These are phyloP conservation scores for Apodemia mormo DNA, from an alignment of 2,888 invertebrate species.

Conservation along the genomic window DNA sequence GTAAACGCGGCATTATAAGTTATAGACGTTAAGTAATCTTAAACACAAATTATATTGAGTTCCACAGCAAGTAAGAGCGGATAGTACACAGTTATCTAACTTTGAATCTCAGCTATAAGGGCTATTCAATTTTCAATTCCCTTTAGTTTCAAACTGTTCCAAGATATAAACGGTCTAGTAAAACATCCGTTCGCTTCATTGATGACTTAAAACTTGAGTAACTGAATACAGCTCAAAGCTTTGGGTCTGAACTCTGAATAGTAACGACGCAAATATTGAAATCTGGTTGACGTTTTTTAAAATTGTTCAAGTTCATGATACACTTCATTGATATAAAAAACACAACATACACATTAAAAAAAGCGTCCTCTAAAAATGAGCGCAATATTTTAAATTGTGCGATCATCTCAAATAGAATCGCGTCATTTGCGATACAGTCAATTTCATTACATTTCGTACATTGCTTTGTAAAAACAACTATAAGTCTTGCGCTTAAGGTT, in stretches of 20 bases:
- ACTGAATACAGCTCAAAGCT: background rate
- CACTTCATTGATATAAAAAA: too few relatives aligned
- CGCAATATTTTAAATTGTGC: too few relatives aligned
- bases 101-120: slow-evolving; percentile 10
- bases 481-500: too few relatives aligned
- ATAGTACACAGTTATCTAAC: background rate
- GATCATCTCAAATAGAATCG: too few relatives aligned
- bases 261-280: background rate
- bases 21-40: background rate
- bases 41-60: background rate
- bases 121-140: slow-evolving; percentile 15
- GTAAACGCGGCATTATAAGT: too few relatives aligned
- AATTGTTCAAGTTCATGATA: too few relatives aligned
- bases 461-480: too few relatives aligned
- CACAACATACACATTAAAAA: too few relatives aligned
- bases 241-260: background rate
- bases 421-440: too few relatives aligned
- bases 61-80: background rate
- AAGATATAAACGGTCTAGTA: slow-evolving; percentile 2
- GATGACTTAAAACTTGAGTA: background rate
- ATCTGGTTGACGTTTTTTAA: too few relatives aligned
- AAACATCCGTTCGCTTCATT: background rate
- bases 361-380: too few relatives aligned
- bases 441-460: too few relatives aligned
- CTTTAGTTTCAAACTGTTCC: slow-evolving; percentile 2